Base-by-base conservation (phyloP, 2,888 invertebrate species). In the Drosophila kambysellisi region DNA sequence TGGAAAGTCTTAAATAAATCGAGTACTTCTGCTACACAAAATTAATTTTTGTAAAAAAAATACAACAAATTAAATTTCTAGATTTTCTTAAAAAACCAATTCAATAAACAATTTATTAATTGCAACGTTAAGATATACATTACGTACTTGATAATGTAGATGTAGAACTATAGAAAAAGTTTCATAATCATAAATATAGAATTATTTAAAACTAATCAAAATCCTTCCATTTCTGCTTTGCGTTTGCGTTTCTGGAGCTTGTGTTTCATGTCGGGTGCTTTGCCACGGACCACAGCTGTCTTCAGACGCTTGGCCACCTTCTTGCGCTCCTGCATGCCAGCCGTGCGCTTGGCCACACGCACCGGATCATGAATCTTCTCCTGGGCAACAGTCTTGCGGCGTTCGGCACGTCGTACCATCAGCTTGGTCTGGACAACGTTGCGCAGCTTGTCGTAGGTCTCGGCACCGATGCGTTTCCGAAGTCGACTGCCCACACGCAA, bases 311-410 rank as follows among this genome's bases (percentile, higher is more conserved):
- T 97, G 0, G 96, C 94, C 53, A 95, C 95, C 84, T 96, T 97
- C 88, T 98, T 98, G 92, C 96, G 96, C 75, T 96, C 95, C 86
- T 97, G 96, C 30, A 95, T 94, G 66, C 96, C 96, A 0, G 97
- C 95, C 93, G 97, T 98, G 76, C 97, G 95, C 91, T 97, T 96
- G 0, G 97, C 98, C 11, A 96, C 96, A 71, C 95, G 94, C 79
- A 97, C 96, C 2, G 98, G 98, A 93, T 98, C 96, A 3, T 96
- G 95, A 0, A 98, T 95, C 90, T 96, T 97, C 92, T 96, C 95
- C 93, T 96, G 96, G 1, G 95, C 94, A 20, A 95, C 83, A 48
- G 95, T 94, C 92, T 96, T 96, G 90, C 96, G 97, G 73, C 97
- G 95, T 86, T 96, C 96, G 4, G 96, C 96, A 80, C 96, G 94